A percentile compares a stretch with the other conserved stretches of the same genome.
These are phyloP conservation scores for Folsomia manolachei DNA, from an alignment of 2,888 invertebrate species.

Conservation along the genomic window DNA sequence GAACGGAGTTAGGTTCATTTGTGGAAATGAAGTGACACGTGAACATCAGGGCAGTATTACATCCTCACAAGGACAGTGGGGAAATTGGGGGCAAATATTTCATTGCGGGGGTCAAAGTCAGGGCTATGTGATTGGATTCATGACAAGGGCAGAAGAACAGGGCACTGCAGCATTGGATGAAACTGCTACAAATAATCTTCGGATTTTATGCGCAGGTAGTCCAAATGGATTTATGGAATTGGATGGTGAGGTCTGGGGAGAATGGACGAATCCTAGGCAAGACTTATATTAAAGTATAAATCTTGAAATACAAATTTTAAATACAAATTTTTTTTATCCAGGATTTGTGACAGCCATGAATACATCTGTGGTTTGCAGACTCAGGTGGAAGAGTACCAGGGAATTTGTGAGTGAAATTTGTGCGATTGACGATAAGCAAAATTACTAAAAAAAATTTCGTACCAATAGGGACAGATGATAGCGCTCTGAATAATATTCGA, in stretches of 20 bases:
- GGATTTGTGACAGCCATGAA: constrained; percentile 34
- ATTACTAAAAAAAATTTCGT: no score
- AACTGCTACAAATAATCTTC: constrained; percentile 43
- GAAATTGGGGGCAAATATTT: constrained; percentile 36
- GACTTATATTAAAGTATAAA: no score
- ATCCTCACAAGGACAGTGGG: constrained; percentile 41
- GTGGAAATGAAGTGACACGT: constrained; percentile 18
- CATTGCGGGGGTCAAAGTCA: constrained; percentile 37
- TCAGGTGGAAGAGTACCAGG: constrained; percentile 44
- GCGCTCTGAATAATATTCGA: constrained; percentile 43
- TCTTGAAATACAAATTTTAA: no score
- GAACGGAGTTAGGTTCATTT: constrained; percentile 38
- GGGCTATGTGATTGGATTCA: constrained; percentile 38
- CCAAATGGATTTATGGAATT: constrained; percentile 35
- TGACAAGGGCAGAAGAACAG: constrained; percentile 25
- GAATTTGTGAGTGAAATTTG: constrained; percentile 43
- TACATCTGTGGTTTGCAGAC: constrained; percentile 47
- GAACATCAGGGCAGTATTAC: constrained; percentile 24
- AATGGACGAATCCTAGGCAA: constrained; percentile 40
- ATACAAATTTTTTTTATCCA: no score
- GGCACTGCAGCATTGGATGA: constrained; percentile 35
- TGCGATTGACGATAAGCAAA: no score
- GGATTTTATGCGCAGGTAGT: constrained; percentile 39
- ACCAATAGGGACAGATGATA: no score
- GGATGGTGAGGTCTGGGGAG: constrained; percentile 41